These are phyloP conservation scores for Drosophila neutralis DNA, from an alignment of 2,888 invertebrate species.

Conservation along the genomic window DNA sequence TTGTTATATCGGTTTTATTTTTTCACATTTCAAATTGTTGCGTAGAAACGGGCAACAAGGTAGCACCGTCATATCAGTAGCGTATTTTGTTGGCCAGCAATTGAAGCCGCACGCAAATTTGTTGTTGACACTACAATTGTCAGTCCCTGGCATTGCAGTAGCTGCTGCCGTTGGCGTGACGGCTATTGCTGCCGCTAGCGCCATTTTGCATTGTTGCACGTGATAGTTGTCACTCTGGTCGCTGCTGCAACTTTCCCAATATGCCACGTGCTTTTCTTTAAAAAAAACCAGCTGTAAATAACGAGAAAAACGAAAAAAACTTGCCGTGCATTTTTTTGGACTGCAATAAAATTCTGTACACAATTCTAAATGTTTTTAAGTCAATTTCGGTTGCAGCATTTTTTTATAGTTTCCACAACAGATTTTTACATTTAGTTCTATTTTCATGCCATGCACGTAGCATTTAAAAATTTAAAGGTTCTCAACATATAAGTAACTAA, in stretches of 20 bases:
- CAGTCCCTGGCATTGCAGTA: conserved; percentile 14
- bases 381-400: not conserved
- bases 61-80: conserved; percentile 63
- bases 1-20: conserved; percentile 11
- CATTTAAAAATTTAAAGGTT: not conserved
- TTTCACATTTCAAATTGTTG: conserved; percentile 68
- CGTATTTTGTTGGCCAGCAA: conserved; percentile 26
- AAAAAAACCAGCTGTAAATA: not conserved
- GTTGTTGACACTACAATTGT: not conserved
- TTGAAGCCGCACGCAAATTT: conserved; percentile 9
- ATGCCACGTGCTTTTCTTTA: conserved; percentile 32
- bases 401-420: not conserved
- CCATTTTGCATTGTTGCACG: conserved; percentile 75
- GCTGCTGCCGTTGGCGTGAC: conserved; percentile 33
- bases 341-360: not conserved
- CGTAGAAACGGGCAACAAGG: conserved; percentile 64
- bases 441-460: too few relatives aligned
- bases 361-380: not conserved
- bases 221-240: conserved; percentile 32
- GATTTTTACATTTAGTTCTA: not conserved
- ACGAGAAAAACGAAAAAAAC: not conserved
- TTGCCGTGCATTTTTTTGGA: not conserved
- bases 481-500: too few relatives aligned
- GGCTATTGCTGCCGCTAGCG: conserved; percentile 41
- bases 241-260: conserved; percentile 45